Base-by-base conservation (phyloP, 2,888 invertebrate genomes). In the Trachelus iudaicus region DNA sequence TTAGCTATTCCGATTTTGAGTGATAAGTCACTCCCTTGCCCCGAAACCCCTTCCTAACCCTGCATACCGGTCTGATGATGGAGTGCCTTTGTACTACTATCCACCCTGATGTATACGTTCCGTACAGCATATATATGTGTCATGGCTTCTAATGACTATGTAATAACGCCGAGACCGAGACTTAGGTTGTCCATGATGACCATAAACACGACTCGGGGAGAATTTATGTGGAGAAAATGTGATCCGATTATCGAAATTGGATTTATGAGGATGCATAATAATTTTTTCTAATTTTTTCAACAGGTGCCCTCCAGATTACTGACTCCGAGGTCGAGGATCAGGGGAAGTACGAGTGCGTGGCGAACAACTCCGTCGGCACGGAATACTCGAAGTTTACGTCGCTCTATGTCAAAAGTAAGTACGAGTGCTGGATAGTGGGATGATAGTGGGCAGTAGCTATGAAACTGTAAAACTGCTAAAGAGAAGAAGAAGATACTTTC, bases 301-400 rank as follows among this genome's bases (percentile, higher is more conserved):
- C 93, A 97, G 97, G 97, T 87, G 94, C 96, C 76, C 93, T 99
- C 84, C 97, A 98, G 93, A 98, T 99, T 87, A 95, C 95, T 85
- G 96, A 96, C 91, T 97, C 97, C 86, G 96, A 97, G 87, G 97
- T 97, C 89, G 96, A 96, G 85, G 98, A 99, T 92, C 97, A 97
- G 90, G 98, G 98, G 76, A 97, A 97, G 92, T 99, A 98, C 92
- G 98, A 98, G 92, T 99, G 99, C 91, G 97, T 98, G 73, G 98
- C 98, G 0, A 98, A 98, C 90, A 99, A 98, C 92, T 94, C 96
- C 4, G 95, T 97, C 79, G 99, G 98, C 78, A 98, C 98, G 0
- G 98, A 98, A 90, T 97, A 97, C 91, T 98, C 98, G 0, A 97
- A 97, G 89, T 94, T 96, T 68, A 97, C 97, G 34, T 95, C 95